Conservation (phyloP, 2,797 vertebrate genomes). For the Sebastes alutus region DNA sequence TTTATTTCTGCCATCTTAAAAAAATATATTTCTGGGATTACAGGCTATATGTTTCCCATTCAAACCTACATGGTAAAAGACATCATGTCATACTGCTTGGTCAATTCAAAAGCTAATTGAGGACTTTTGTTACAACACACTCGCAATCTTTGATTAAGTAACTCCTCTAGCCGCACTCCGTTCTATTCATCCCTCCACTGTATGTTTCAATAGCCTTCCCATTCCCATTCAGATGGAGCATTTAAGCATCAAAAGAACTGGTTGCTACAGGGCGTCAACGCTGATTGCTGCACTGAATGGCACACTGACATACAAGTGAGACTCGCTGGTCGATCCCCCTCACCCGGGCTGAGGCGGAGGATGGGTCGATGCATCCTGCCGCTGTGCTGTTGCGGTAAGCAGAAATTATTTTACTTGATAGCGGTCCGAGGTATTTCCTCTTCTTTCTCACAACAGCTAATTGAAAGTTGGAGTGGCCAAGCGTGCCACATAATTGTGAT, state of each 20-base stretch:
- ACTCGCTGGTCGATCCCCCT: constrained; percentile 14
- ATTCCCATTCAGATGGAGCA: constrained; percentile 9
- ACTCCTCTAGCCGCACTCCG: not conserved
- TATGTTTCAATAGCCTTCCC: constrained; percentile 28
- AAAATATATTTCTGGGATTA: not conserved
- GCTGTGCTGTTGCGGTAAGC: constrained; percentile 33
- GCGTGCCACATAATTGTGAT: constrained; percentile 61
- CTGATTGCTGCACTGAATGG: constrained; percentile 31
- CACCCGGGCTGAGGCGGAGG: not conserved
- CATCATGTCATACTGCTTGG: constrained; percentile 3
- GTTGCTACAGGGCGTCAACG: constrained; percentile 20
- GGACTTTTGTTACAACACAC: not conserved
- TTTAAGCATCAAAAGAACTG: constrained; percentile 44
- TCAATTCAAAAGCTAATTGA: constrained; percentile 26
- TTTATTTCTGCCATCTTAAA: not conserved
- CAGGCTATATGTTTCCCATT: not conserved
- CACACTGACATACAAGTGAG: constrained; percentile 19
- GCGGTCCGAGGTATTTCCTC: constrained; percentile 21
- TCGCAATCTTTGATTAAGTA: constrained; percentile 7
- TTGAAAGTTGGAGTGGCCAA: constrained; percentile 46
- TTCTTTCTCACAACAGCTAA: constrained; percentile 43
- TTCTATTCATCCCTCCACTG: constrained; percentile 11
- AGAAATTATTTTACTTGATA: constrained; percentile 55
- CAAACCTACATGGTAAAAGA: not conserved
- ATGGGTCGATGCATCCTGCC: constrained; percentile 24